Evolutionary conservation across 2,113 vertebrate species (phyloP).

Genomic region (Rhinolophus sinicus): DNA sequence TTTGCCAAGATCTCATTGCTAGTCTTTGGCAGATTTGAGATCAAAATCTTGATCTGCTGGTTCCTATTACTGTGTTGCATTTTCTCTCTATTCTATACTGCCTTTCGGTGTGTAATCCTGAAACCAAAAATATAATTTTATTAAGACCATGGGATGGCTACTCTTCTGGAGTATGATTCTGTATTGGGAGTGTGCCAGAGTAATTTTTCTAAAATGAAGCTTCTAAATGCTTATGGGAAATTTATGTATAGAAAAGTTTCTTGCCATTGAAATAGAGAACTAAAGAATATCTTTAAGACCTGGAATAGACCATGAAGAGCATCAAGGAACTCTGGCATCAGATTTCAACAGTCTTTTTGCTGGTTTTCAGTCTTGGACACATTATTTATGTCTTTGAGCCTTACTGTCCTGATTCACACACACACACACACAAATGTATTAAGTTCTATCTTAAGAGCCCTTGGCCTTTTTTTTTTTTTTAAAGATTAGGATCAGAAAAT

Average conservation of each 20-base stretch:
- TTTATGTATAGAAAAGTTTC: not conserved
- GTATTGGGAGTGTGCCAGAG: not conserved
- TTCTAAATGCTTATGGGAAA: constrained; percentile 14
- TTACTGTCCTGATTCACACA: not conserved
- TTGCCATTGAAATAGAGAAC: not conserved
- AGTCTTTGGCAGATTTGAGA: not conserved
- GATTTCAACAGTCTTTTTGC: not conserved
- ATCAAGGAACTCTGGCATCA: not conserved
- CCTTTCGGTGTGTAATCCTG: not conserved
- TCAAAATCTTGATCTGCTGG: not conserved
- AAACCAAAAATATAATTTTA: not conserved
- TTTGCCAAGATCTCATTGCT: constrained; percentile 1
- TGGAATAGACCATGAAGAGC: not conserved
- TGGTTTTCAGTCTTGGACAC: not conserved
- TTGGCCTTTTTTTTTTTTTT: not conserved
- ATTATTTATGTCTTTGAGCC: not conserved
- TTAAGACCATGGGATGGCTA: not conserved
- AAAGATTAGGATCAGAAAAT: not conserved
- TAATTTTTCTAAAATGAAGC: constrained; percentile 32
- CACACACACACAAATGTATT: not conserved
- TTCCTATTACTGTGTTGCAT: not conserved
- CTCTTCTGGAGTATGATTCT: not conserved
- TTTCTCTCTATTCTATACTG: not conserved
- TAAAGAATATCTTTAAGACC: constrained; percentile 15
- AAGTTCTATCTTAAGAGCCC: not conserved